A percentile compares a stretch with the other conserved stretches of the same genome.
Evolutionary conservation across 2,797 vertebrate genomes (phyloP).

Genomic region (Lerista edwardsae): DNA sequence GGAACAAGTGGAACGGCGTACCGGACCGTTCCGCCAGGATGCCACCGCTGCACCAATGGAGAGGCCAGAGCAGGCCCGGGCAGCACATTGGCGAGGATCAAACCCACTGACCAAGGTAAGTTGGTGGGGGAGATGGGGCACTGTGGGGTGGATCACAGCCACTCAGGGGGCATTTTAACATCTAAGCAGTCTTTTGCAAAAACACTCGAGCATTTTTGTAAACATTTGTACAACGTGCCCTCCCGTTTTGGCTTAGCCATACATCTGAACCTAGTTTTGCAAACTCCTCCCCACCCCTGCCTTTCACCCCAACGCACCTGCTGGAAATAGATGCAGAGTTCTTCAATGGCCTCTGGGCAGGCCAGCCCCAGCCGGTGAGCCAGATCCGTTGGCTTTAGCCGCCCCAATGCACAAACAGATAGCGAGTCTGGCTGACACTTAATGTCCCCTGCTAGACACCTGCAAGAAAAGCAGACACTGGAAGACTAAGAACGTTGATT

Average conservation of each 20-base stretch:
- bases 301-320: slow-evolving; percentile 56
- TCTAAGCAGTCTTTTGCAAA: neutral
- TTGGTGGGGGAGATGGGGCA: too few species aligned
- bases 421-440: slow-evolving; percentile 6
- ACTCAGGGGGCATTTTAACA: neutral
- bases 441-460: slow-evolving; percentile 22
- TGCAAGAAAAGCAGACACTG: neutral
- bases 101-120: too few species aligned
- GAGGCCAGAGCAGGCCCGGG: too few species aligned
- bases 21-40: too few species aligned
- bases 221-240: neutral
- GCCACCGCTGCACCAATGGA: too few species aligned
- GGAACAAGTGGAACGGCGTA: too few species aligned
- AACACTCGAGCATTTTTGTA: too few species aligned
- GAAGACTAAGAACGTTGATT: too few species aligned
- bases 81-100: too few species aligned
- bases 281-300: too few species aligned
- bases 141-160: too few species aligned
- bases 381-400: slow-evolving; percentile 59
- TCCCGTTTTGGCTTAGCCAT: neutral
- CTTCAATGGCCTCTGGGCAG: slow-evolving; percentile 63
- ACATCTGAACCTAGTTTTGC: neutral
- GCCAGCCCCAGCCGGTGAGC: slow-evolving; percentile 70
- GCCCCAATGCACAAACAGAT: slow-evolving; percentile 51
- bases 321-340: slow-evolving; percentile 71